phyloP scores from a whole-genome alignment of 1,140 invertebrate genomes.

The Anoplolepis gracilipes region DNA sequence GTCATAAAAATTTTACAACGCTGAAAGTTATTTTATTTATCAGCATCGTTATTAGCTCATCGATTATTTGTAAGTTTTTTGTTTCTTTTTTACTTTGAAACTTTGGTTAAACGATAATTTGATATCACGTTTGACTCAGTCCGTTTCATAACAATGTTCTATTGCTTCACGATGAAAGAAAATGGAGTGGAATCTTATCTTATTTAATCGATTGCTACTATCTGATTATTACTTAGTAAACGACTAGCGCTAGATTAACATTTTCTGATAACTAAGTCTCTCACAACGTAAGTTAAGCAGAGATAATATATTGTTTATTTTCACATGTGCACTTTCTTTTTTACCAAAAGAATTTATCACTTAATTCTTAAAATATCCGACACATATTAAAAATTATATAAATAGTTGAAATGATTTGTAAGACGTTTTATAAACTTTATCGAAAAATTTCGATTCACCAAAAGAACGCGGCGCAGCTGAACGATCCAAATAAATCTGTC shows the following conservation, averaged over 20 bases:
- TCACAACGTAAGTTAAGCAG: background rate
- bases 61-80: too few species aligned
- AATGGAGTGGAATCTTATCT: conserved; percentile 41
- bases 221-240: conserved; percentile 4
- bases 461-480: background rate
- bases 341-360: background rate
- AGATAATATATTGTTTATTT: background rate
- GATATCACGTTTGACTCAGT: too few species aligned
- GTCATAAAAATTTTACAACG: background rate
- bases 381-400: background rate
- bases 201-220: conserved; percentile 19
- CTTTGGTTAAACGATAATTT: background rate
- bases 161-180: conserved; percentile 12
- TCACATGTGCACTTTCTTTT: background rate
- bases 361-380: background rate
- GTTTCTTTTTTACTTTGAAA: background rate
- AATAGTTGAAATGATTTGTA: background rate
- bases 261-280: background rate
- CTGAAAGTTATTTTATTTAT: background rate
- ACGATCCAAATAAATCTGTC: background rate
- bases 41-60: too few species aligned
- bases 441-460: background rate
- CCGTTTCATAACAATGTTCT: background rate
- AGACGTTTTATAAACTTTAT: background rate
- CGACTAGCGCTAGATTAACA: background rate